Evolutionary conservation across 1,140 invertebrate species (phyloP).

Genomic region (Chlorops oryzae): DNA sequence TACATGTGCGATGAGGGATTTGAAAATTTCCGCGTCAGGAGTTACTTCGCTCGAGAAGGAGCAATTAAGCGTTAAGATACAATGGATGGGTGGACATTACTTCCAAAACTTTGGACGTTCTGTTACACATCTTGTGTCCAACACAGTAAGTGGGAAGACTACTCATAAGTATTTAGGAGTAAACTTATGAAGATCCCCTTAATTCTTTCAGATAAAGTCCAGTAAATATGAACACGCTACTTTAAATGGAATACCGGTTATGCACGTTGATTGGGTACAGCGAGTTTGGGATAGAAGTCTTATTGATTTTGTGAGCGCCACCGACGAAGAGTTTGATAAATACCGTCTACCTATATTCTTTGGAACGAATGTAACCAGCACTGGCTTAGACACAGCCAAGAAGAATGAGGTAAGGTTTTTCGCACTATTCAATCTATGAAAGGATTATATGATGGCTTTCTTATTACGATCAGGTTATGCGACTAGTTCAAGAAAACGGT

Average conservation of each 20-base stretch:
- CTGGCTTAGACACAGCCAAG: slow-evolving; percentile 61
- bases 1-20: slow-evolving; percentile 71
- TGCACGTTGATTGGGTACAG: slow-evolving; percentile 72
- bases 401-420: slow-evolving; percentile 53
- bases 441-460: background rate
- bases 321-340: slow-evolving; percentile 58
- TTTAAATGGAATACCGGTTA: slow-evolving; percentile 63
- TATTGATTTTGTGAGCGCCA: slow-evolving; percentile 56
- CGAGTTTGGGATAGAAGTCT: slow-evolving; percentile 68
- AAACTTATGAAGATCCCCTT: too few relatives aligned
- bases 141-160: too few relatives aligned
- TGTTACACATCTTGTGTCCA: slow-evolving; percentile 78
- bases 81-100: slow-evolving; percentile 79
- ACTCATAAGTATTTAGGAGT: too few relatives aligned
- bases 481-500: slow-evolving; percentile 67
- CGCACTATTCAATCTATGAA: background rate
- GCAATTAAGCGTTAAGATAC: slow-evolving; percentile 61
- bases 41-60: slow-evolving; percentile 58
- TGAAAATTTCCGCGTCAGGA: slow-evolving; percentile 68
- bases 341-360: slow-evolving; percentile 73
- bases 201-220: slow-evolving; percentile 61
- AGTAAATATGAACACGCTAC: slow-evolving; percentile 73
- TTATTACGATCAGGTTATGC: slow-evolving; percentile 50
- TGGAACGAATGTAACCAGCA: slow-evolving; percentile 71
- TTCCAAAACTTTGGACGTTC: slow-evolving; percentile 62